These are phyloP conservation scores for Hybognathus amarus DNA, from an alignment of 2,797 vertebrate genomes.

Conservation along the genomic window DNA sequence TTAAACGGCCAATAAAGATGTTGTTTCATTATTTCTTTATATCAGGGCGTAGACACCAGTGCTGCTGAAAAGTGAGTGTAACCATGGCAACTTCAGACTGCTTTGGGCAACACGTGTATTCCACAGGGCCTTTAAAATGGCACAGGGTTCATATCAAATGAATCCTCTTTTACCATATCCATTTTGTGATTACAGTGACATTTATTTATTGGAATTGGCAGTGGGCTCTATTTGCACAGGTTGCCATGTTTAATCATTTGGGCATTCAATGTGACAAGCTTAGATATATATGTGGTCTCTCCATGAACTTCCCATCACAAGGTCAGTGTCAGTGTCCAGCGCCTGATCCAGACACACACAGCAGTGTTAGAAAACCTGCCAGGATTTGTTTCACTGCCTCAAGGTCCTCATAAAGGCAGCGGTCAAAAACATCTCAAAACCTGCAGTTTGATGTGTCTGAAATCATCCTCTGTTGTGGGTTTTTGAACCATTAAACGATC, in stretches of 20 bases:
- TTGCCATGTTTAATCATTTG: not conserved
- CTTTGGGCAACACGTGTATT: not conserved
- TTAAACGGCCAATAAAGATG: constrained; percentile 2
- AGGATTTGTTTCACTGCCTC: constrained; percentile 16
- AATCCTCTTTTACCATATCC: not conserved
- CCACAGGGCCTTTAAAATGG: not conserved
- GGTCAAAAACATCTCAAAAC: not conserved
- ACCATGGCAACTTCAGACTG: constrained; percentile 29
- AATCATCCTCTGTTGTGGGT: not conserved
- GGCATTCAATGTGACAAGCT: not conserved
- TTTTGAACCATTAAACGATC: not conserved
- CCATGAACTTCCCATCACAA: constrained; percentile 44
- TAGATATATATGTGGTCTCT: constrained; percentile 20
- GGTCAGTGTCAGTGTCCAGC: constrained; percentile 49
- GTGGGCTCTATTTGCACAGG: not conserved
- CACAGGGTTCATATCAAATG: not conserved
- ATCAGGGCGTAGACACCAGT: not conserved
- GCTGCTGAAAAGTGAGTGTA: constrained; percentile 6
- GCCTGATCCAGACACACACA: constrained; percentile 51
- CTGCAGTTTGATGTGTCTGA: not conserved
- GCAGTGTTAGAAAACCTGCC: constrained; percentile 41
- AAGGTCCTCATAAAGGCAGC: constrained; percentile 7
- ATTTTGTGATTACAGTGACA: not conserved
- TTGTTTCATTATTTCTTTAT: constrained; percentile 6
- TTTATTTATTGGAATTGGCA: not conserved